Conservation (phyloP, 2,113 vertebrate genomes). For the Gila orcuttii region DNA sequence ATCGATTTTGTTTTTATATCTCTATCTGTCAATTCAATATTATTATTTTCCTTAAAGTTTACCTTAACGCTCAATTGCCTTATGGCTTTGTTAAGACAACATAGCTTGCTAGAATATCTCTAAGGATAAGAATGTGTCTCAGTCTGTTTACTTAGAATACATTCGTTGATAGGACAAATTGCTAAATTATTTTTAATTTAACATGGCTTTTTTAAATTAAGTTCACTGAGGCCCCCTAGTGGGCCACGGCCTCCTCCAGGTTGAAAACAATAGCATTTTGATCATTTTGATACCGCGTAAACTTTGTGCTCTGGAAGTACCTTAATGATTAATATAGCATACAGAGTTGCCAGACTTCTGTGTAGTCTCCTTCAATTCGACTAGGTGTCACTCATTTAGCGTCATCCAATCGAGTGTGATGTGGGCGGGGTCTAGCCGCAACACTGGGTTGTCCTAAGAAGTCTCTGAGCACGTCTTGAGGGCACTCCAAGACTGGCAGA, state of each 20-base stretch:
- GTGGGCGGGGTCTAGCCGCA: slow-evolving; percentile 4
- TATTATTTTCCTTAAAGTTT: too few relatives aligned
- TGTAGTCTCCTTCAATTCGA: not conserved
- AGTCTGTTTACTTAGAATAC: too few relatives aligned
- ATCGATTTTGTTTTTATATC: too few relatives aligned
- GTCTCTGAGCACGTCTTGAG: slow-evolving; percentile 42
- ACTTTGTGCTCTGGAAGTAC: not conserved
- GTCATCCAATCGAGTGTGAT: slow-evolving; percentile 20
- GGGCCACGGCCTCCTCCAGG: not conserved
- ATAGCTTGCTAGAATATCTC: not conserved
- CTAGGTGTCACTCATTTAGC: slow-evolving; percentile 2
- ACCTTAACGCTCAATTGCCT: too few relatives aligned
- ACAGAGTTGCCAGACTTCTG: not conserved
- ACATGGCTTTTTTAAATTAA: too few relatives aligned
- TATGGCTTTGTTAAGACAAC: not conserved
- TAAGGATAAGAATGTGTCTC: too few relatives aligned
- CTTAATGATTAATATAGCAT: not conserved
- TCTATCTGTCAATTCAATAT: too few relatives aligned
- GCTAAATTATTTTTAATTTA: not conserved
- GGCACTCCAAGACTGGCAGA: slow-evolving; percentile 31
- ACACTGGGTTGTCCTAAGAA: slow-evolving; percentile 38
- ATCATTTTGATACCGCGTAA: not conserved
- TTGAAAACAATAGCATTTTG: not conserved
- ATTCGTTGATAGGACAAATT: not conserved
- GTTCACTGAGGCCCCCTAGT: not conserved